Evolutionary conservation across 2,113 vertebrate species (phyloP).

Genomic region (Eolophus roseicapilla): DNA sequence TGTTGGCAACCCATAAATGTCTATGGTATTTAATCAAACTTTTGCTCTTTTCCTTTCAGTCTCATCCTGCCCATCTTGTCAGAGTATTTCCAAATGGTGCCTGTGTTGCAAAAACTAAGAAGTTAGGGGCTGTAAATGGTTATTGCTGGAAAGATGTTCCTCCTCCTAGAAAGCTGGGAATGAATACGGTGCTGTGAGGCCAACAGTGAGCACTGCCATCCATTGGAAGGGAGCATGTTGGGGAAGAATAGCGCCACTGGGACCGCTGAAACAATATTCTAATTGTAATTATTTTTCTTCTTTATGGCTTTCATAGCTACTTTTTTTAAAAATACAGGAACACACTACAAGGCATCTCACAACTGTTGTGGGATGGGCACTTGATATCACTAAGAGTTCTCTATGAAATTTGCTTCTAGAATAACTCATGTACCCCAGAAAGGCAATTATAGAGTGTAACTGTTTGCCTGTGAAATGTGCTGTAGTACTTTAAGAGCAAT

Average conservation of each 20-base stretch:
- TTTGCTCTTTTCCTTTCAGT: rapidly evolving
- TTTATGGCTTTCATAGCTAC: neutral
- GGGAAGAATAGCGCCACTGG: neutral
- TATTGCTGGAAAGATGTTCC: neutral
- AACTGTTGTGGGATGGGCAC: neutral
- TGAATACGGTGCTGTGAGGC: neutral
- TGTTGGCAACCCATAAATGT: neutral
- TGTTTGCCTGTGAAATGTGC: rapidly evolving
- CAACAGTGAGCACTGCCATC: neutral
- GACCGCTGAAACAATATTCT: neutral
- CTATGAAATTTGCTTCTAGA: neutral
- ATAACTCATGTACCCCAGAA: rapidly evolving
- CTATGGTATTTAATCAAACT: neutral
- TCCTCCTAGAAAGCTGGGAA: neutral
- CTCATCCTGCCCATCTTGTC: neutral
- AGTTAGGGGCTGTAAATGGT: neutral
- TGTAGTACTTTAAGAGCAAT: neutral
- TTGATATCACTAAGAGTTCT: neutral
- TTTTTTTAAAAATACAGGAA: neutral
- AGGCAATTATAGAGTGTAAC: rapidly evolving
- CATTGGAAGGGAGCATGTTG: rapidly evolving
- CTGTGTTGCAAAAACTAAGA: too few relatives aligned
- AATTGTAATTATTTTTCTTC: neutral
- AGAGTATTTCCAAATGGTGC: neutral
- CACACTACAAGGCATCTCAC: rapidly evolving